phyloP scores from a whole-genome alignment of 1,140 invertebrate genomes.

The Wasmannia auropunctata region DNA sequence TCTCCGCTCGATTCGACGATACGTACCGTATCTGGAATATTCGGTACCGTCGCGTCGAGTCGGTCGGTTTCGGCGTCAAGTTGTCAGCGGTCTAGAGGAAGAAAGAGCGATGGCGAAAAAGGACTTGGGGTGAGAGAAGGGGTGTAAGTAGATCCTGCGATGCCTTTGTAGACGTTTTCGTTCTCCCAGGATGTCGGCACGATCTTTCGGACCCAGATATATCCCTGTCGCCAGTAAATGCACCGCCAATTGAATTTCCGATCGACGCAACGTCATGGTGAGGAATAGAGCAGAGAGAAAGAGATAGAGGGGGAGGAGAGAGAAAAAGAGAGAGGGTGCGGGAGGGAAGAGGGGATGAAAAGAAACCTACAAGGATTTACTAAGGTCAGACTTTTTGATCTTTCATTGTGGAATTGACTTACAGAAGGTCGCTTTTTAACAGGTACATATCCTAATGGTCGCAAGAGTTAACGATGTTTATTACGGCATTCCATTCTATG shows the following conservation, averaged over 20 bases:
- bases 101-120: constrained; percentile 58
- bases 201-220: constrained; percentile 38
- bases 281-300: neutral
- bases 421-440: neutral
- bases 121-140: neutral
- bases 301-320: no score
- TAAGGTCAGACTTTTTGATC: neutral
- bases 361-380: constrained; percentile 26
- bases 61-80: constrained; percentile 27
- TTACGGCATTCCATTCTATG: no score
- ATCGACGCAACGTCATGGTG: neutral
- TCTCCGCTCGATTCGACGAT: constrained; percentile 5
- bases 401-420: constrained; percentile 42
- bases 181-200: constrained; percentile 63
- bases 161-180: constrained; percentile 72
- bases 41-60: no score
- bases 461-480: constrained; percentile 21
- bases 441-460: neutral
- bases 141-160: constrained; percentile 80
- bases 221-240: constrained; percentile 60
- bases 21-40: constrained; percentile 35
- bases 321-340: neutral
- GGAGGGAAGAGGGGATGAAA: neutral
- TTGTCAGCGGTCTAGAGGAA: constrained; percentile 67
- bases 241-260: constrained; percentile 72